A percentile compares a stretch with the other conserved stretches of the same genome.
Conservation (phyloP, 2,888 invertebrate species). For the Eubasilissa splendida region DNA sequence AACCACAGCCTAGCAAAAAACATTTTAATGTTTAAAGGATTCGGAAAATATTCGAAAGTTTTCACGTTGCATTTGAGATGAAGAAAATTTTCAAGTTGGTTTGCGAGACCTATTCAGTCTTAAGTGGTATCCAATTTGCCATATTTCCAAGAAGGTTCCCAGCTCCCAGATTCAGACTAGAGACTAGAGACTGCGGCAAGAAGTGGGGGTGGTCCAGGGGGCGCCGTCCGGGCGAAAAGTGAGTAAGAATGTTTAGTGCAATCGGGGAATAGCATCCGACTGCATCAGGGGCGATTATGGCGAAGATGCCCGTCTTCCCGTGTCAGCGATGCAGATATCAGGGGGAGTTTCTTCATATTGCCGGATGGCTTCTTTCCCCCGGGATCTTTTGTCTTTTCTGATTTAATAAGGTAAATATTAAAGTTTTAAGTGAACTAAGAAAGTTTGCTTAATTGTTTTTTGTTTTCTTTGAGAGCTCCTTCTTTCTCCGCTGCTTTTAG, state of each 20-base stretch:
- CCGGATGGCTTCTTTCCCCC: background rate
- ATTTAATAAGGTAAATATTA: too few species aligned
- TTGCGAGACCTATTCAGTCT: conserved; percentile 3
- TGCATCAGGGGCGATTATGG: conserved; percentile 44
- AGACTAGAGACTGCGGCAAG: background rate
- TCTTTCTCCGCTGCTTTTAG: too few species aligned
- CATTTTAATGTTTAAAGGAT: background rate
- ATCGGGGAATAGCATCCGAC: conserved; percentile 44
- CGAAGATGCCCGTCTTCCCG: conserved; percentile 17
- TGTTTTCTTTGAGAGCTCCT: too few species aligned
- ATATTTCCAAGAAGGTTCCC: conserved; percentile 22
- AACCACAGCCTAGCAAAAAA: background rate
- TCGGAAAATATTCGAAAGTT: too few species aligned
- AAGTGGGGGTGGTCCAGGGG: background rate
- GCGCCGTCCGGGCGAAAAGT: background rate
- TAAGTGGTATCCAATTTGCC: conserved; percentile 35
- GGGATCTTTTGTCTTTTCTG: conserved; percentile 10
- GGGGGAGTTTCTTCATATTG: conserved; percentile 6
- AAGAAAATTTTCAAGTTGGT: background rate
- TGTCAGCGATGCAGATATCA: background rate
- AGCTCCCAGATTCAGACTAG: background rate
- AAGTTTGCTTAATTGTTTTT: background rate
- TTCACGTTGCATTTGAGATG: too few species aligned
- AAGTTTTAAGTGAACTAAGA: background rate
- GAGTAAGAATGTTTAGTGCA: conserved; percentile 37